These are phyloP conservation scores for Catalaphyllia jardinei DNA, from an alignment of 64 coral and sea anemone genomes.

Conservation along the genomic window DNA sequence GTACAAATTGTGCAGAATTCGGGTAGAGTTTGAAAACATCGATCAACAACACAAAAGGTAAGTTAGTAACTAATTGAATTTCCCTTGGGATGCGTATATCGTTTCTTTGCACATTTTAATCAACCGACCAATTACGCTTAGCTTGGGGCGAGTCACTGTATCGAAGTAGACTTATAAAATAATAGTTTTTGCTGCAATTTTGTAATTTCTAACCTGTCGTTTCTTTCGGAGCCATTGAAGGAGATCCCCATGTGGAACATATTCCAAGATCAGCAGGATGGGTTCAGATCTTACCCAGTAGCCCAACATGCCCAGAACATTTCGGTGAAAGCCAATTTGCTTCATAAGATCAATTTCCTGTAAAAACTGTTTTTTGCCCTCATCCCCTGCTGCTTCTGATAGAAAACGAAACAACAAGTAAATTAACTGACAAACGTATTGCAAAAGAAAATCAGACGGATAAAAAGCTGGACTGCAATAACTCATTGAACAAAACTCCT, in stretches of 20 bases:
- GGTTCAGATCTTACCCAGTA: neutral
- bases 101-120: no score
- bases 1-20: no score
- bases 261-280: neutral
- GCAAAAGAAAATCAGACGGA: no score
- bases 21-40: no score
- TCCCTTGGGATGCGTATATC: no score
- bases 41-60: no score
- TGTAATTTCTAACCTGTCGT: neutral
- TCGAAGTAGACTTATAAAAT: neutral
- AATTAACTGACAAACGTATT: no score
- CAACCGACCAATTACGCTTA: neutral
- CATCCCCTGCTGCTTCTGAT: neutral
- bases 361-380: neutral
- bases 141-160: neutral
- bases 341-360: neutral
- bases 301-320: neutral
- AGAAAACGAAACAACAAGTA: neutral
- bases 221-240: constrained; percentile 5
- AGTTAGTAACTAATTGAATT: no score
- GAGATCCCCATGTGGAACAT: neutral
- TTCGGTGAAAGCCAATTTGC: neutral
- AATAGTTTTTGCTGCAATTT: no score
- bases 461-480: no score
- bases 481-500: no score